Evolutionary conservation across 2,888 invertebrate genomes (phyloP).

Genomic region (Cerastis leucographa): DNA sequence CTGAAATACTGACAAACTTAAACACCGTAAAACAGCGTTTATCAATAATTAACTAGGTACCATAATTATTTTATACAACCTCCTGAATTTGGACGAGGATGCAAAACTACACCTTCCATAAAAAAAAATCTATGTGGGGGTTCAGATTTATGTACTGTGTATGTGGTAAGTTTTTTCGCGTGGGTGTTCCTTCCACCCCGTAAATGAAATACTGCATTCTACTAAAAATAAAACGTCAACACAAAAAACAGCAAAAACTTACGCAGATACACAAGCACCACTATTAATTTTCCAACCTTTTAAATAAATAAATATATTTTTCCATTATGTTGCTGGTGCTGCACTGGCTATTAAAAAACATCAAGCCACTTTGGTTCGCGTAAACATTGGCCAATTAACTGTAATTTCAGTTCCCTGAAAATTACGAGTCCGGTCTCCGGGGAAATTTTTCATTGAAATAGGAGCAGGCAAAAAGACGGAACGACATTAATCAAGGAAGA

Average conservation of each 20-base stretch:
- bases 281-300: slow-evolving; percentile 31
- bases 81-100: too few species aligned
- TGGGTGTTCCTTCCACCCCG: too few species aligned
- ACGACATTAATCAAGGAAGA: slow-evolving; percentile 83
- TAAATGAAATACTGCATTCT: not conserved
- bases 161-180: too few species aligned
- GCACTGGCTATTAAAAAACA: slow-evolving; percentile 51
- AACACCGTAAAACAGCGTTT: too few species aligned
- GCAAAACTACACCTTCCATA: too few species aligned
- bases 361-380: slow-evolving; percentile 61
- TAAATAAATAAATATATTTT: slow-evolving; percentile 38
- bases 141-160: too few species aligned
- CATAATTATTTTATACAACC: too few species aligned
- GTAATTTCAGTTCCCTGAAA: slow-evolving; percentile 77
- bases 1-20: too few species aligned
- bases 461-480: slow-evolving; percentile 78
- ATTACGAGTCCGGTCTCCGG: slow-evolving; percentile 79
- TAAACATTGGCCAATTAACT: slow-evolving; percentile 77
- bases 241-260: not conserved
- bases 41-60: too few species aligned
- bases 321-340: slow-evolving; percentile 27
- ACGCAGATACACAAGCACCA: not conserved
- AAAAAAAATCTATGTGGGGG: too few species aligned
- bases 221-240: not conserved
- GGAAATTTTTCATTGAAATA: slow-evolving; percentile 88